phyloP scores from a whole-genome alignment of 2,113 vertebrate species.

The Lynx canadensis region DNA sequence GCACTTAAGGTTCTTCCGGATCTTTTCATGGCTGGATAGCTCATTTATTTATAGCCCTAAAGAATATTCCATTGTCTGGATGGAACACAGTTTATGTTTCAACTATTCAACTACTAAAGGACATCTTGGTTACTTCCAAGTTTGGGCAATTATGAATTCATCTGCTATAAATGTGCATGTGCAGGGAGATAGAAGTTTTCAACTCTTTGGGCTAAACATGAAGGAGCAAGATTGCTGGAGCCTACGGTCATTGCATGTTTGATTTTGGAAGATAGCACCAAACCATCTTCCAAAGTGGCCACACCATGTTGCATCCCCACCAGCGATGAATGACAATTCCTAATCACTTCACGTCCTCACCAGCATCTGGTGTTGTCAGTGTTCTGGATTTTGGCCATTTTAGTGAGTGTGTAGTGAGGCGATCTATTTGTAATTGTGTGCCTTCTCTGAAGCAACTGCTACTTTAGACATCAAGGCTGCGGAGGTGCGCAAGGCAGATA shows the following conservation, averaged over 20 bases:
- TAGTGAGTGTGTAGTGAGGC: neutral
- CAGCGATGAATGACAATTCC: neutral
- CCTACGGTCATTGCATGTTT: neutral
- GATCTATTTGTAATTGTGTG: neutral
- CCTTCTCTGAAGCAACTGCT: neutral
- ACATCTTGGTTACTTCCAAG: neutral
- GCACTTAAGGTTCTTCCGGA: neutral
- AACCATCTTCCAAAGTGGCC: neutral
- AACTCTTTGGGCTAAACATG: neutral
- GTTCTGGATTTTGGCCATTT: no score
- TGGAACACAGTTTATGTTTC: neutral
- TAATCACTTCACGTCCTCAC: neutral
- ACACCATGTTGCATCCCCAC: no score
- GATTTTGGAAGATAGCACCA: neutral
- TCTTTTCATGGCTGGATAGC: neutral
- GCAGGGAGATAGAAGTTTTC: neutral
- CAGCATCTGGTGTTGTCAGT: neutral
- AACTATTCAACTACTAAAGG: neutral
- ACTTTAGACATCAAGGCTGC: accelerated
- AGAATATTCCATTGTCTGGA: neutral
- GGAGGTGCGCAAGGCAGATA: neutral
- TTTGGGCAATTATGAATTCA: neutral
- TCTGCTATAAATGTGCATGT: neutral
- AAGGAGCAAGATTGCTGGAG: neutral
- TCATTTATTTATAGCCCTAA: neutral